These are phyloP conservation scores for Opisthocomus hoazin DNA, from an alignment of 2,113 vertebrate genomes.

Conservation along the genomic window DNA sequence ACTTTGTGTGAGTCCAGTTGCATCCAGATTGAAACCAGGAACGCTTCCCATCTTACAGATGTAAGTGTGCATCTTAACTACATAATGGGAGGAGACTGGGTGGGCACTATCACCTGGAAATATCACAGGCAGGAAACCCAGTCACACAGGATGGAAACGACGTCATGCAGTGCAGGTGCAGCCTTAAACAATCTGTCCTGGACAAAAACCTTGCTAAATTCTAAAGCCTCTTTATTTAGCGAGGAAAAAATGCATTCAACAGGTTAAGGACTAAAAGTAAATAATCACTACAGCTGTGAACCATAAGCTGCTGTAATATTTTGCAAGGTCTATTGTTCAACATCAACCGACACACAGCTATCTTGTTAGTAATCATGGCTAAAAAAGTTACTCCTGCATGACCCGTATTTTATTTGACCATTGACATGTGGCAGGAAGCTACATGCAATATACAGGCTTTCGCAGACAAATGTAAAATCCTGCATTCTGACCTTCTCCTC, in stretches of 20 bases:
- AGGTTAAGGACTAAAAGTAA: background rate
- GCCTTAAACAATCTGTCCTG: background rate
- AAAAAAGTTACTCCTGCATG: background rate
- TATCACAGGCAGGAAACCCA: fast-evolving
- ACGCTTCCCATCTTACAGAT: background rate
- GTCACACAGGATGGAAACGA: fast-evolving
- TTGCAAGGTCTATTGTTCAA: background rate
- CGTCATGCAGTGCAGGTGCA: fast-evolving
- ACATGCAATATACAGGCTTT: background rate
- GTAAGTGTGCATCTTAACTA: background rate
- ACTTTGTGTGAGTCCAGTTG: background rate
- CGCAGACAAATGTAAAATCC: background rate
- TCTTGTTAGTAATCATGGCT: background rate
- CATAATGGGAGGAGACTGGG: fast-evolving
- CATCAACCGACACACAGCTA: background rate
- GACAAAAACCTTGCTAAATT: background rate
- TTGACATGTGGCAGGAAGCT: background rate
- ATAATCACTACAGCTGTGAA: background rate
- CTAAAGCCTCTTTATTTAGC: background rate
- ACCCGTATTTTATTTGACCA: background rate
- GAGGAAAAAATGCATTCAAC: background rate
- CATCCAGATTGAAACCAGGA: background rate
- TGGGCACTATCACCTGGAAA: background rate
- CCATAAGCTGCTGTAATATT: background rate
- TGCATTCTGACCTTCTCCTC: background rate